Evolutionary conservation across 2,888 invertebrate genomes (phyloP).

Genomic region (Caenorhabditis sp.): DNA sequence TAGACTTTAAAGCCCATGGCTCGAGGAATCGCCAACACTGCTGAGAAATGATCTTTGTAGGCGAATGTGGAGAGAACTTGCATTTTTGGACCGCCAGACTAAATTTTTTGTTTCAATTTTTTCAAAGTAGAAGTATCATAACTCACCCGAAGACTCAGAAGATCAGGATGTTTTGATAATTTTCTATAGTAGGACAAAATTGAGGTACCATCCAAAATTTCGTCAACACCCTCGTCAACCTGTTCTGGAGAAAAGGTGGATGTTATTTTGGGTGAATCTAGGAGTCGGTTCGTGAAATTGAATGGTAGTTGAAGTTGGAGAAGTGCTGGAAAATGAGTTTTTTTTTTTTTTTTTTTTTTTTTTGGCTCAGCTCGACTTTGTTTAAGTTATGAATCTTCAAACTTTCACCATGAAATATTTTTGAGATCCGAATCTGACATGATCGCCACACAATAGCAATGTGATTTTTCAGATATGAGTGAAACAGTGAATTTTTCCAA

Average conservation of each 20-base stretch:
- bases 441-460: too few relatives aligned
- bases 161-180: constrained; percentile 5
- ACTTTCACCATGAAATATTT: too few relatives aligned
- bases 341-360: too few relatives aligned
- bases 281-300: neutral
- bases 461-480: too few relatives aligned
- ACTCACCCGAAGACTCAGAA: constrained; percentile 12
- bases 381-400: too few relatives aligned
- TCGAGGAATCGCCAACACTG: constrained; percentile 9
- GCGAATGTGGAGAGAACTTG: constrained; percentile 24
- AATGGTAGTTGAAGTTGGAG: constrained; percentile 19
- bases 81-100: neutral
- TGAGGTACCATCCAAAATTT: constrained; percentile 10
- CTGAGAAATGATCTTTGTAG: constrained; percentile 34
- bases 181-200: constrained; percentile 20
- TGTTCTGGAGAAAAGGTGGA: constrained; percentile 1
- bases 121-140: neutral
- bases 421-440: too few relatives aligned
- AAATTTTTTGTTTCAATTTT: neutral
- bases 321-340: constrained; percentile 27
- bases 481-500: too few relatives aligned
- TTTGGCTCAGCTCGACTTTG: too few relatives aligned
- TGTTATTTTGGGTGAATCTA: neutral
- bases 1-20: constrained; percentile 15
- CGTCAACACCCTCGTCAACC: constrained; percentile 20